phyloP scores from a whole-genome alignment of 1,140 invertebrate genomes.

The Cardiocondyla obscurior region DNA sequence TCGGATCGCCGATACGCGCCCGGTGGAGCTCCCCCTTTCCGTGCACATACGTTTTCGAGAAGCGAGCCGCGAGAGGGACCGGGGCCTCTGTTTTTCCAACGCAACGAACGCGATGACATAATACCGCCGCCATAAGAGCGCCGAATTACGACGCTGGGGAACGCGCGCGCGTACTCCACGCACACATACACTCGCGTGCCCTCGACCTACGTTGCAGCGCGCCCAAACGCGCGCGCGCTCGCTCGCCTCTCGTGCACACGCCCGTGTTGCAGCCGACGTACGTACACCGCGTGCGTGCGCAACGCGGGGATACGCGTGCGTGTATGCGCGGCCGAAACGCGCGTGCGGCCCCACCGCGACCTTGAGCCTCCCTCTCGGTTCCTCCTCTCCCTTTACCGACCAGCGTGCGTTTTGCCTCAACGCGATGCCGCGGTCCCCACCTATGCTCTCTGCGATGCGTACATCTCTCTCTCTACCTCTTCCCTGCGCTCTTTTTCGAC shows the following conservation, averaged over 20 bases:
- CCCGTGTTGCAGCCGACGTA: constrained; percentile 60
- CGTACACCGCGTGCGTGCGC: constrained; percentile 39
- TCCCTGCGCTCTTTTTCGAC: constrained; percentile 50
- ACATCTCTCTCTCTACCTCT: constrained; percentile 35
- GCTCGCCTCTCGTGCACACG: constrained; percentile 64
- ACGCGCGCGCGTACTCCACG: neutral
- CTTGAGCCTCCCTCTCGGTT: constrained; percentile 76
- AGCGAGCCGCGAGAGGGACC: neutral
- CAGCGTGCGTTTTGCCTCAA: constrained; percentile 27
- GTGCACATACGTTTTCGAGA: neutral
- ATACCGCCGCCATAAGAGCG: constrained; percentile 66
- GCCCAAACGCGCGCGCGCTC: constrained; percentile 44
- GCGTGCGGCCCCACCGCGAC: constrained; percentile 80
- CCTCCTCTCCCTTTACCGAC: constrained; percentile 39
- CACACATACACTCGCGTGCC: neutral
- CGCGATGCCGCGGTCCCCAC: constrained; percentile 54
- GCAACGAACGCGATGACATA: constrained; percentile 63
- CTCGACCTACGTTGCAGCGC: constrained; percentile 62
- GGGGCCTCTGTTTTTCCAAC: constrained; percentile 39
- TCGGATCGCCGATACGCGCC: neutral
- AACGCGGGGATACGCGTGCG: constrained; percentile 52
- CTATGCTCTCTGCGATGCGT: constrained; percentile 46
- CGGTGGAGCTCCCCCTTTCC: neutral
- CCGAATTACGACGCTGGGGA: constrained; percentile 60
- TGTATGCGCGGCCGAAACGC: constrained; percentile 75